Evolutionary conservation across 1,140 invertebrate species (phyloP).

Genomic region (Drosophila pectinifera): DNA sequence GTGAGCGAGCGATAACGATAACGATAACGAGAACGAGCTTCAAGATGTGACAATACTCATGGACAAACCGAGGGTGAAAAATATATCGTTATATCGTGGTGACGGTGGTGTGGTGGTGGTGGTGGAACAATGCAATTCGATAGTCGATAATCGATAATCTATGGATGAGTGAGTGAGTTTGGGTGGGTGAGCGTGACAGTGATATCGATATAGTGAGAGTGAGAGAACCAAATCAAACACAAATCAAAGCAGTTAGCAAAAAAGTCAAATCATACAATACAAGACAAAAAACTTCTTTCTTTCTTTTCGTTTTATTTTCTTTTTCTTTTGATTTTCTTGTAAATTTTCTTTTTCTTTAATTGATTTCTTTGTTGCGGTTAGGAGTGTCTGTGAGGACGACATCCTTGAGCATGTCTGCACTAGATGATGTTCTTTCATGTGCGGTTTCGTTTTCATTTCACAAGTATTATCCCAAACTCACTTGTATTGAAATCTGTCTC

Average conservation of each 20-base stretch:
- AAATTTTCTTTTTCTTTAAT: slow-evolving; percentile 23
- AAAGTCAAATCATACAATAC: slow-evolving; percentile 69
- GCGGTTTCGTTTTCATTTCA: slow-evolving; percentile 59
- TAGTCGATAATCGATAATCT: slow-evolving; percentile 26
- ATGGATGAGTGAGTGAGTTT: slow-evolving; percentile 22
- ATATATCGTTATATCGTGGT: slow-evolving; percentile 30
- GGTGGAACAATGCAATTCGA: slow-evolving; percentile 20
- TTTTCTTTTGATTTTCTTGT: neutral
- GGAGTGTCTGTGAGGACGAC: slow-evolving; percentile 42
- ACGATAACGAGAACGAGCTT: slow-evolving; percentile 54
- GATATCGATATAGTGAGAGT: slow-evolving; percentile 40
- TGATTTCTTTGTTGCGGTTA: slow-evolving; percentile 38
- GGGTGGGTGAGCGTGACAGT: slow-evolving; percentile 12
- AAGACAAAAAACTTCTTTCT: slow-evolving; percentile 73
- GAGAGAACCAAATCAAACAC: slow-evolving; percentile 66
- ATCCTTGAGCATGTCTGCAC: slow-evolving; percentile 47
- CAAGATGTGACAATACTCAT: slow-evolving; percentile 48
- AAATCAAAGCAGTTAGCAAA: slow-evolving; percentile 78
- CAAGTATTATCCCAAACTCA: slow-evolving; percentile 84
- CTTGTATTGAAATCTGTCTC: slow-evolving; percentile 85
- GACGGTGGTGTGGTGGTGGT: neutral
- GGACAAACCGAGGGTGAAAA: slow-evolving; percentile 46
- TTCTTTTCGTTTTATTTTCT: slow-evolving; percentile 41
- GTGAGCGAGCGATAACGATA: slow-evolving; percentile 53
- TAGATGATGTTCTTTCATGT: slow-evolving; percentile 40